phyloP scores from a whole-genome alignment of 2,113 vertebrate species.

The Fregata magnificens region DNA sequence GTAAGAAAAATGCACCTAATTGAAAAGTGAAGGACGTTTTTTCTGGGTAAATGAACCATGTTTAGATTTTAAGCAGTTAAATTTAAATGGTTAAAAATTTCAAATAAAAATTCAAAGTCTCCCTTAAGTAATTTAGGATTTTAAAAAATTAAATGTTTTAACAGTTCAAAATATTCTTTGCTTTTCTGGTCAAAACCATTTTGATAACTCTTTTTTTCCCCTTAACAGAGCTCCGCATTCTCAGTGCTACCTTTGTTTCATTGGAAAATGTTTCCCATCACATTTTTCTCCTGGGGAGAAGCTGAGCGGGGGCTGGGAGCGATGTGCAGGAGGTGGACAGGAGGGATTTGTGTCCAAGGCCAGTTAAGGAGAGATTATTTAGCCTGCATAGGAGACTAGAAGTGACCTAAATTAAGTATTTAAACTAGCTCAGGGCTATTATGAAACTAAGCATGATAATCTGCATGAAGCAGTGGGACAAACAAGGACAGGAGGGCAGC shows the following conservation, averaged over 20 bases:
- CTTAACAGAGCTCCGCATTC: neutral
- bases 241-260: neutral
- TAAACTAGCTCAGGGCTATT: constrained; percentile 71
- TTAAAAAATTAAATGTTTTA: neutral
- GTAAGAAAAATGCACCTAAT: neutral
- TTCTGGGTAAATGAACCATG: neutral
- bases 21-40: neutral
- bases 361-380: constrained; percentile 64
- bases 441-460: constrained; percentile 65
- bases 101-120: neutral
- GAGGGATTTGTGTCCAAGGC: constrained; percentile 50
- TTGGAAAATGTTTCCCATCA: neutral
- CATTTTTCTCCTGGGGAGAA: neutral
- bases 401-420: constrained; percentile 71
- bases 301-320: neutral
- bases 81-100: neutral
- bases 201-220: neutral
- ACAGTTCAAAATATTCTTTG: neutral
- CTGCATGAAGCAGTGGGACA: constrained; percentile 40
- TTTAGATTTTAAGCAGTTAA: neutral
- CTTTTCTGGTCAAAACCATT: neutral
- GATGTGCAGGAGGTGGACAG: neutral
- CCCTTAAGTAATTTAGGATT: neutral
- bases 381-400: constrained; percentile 40
- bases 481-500: constrained; percentile 55